These are phyloP conservation scores for Hydrocynus forskahlii DNA, from an alignment of 2,797 vertebrate genomes.

Conservation along the genomic window DNA sequence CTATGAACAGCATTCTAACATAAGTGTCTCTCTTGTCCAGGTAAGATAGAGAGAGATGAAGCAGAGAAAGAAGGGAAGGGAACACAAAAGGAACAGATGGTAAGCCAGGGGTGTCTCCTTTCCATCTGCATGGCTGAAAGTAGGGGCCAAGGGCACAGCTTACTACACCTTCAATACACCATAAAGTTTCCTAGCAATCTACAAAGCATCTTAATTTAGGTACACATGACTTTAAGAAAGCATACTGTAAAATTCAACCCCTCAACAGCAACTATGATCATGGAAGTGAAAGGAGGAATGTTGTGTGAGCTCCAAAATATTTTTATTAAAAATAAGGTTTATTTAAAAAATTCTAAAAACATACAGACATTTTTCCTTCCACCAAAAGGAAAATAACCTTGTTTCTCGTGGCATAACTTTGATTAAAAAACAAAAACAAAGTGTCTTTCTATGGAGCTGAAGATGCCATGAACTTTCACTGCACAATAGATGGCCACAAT, in stretches of 20 bases:
- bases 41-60: constrained; percentile 42
- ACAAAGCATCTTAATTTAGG: neutral
- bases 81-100: constrained; percentile 8
- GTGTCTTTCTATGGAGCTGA: constrained; percentile 51
- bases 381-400: constrained; percentile 27
- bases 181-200: neutral
- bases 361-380: neutral
- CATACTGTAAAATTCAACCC: neutral
- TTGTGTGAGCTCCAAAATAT: neutral
- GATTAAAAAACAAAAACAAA: constrained; percentile 49
- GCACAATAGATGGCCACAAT: constrained; percentile 64
- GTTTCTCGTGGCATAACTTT: constrained; percentile 59
- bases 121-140: constrained; percentile 40
- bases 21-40: too few relatives aligned
- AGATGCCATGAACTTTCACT: constrained; percentile 42
- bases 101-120: constrained; percentile 25
- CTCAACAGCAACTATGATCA: neutral
- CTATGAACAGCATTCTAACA: too few relatives aligned
- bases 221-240: neutral
- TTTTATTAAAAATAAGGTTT: too few relatives aligned
- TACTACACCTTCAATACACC: constrained; percentile 37
- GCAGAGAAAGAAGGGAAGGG: neutral
- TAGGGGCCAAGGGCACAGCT: constrained; percentile 39
- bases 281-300: neutral
- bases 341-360: constrained; percentile 1